Conservation (phyloP, 2,113 vertebrate genomes). For the Fulmarus glacialis region DNA sequence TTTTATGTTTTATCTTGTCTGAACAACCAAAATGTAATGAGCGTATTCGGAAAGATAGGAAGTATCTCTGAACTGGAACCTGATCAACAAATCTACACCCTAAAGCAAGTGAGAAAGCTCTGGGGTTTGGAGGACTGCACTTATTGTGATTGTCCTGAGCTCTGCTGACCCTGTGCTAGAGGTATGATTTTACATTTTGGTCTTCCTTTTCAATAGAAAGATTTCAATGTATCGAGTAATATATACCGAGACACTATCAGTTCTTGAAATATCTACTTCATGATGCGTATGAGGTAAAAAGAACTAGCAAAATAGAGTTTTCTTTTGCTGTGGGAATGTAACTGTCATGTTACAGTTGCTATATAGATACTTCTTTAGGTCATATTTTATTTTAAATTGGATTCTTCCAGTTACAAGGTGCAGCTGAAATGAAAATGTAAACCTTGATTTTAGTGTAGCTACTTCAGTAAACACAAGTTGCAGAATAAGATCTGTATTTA, state of each 20-base stretch:
- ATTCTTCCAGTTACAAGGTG: conserved; percentile 12
- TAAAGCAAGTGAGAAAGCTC: neutral
- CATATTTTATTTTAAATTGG: neutral
- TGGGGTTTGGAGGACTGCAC: neutral
- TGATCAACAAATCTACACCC: neutral
- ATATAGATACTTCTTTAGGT: neutral
- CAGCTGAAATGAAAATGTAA: conserved; percentile 24
- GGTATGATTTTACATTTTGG: neutral
- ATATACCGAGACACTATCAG: neutral
- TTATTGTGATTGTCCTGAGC: neutral
- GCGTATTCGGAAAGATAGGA: accelerated
- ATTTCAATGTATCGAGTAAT: neutral
- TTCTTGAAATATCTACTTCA: neutral
- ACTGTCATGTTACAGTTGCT: neutral
- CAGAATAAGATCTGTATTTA: conserved; percentile 12
- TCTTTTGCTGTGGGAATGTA: neutral
- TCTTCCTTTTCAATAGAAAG: neutral
- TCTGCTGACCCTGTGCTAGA: neutral
- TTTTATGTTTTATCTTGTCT: neutral
- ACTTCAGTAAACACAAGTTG: conserved; percentile 7
- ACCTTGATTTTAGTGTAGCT: neutral
- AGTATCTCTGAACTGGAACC: neutral
- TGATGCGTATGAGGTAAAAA: neutral
- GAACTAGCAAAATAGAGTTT: neutral
- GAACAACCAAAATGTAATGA: neutral